Percentiles rank a stretch among this genome's conserved stretches.
These are phyloP conservation scores for Nemotelus nigrinus DNA, from an alignment of 2,888 invertebrate species.

Conservation along the genomic window DNA sequence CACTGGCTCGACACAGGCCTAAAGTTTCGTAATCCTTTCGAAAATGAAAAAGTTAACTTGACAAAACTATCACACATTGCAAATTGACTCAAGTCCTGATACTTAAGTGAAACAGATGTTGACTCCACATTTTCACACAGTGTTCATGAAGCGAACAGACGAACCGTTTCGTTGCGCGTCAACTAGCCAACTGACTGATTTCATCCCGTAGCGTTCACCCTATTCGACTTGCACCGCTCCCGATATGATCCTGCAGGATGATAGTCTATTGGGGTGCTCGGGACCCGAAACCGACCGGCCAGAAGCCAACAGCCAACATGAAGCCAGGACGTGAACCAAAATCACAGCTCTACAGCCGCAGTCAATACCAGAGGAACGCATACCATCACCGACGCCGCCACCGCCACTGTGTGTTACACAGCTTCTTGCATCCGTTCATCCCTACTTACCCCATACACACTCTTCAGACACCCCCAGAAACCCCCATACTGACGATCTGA, in stretches of 20 bases:
- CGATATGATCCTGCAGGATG: conserved; percentile 38
- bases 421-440: conserved; percentile 22
- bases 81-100: conserved; percentile 7
- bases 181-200: conserved; percentile 63
- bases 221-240: conserved; percentile 52
- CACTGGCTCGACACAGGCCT: conserved; percentile 3
- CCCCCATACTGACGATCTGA: not conserved
- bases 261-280: conserved; percentile 19
- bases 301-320: conserved; percentile 34
- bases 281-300: conserved; percentile 7
- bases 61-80: conserved; percentile 8
- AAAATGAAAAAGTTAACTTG: not conserved
- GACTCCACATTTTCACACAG: conserved; percentile 24
- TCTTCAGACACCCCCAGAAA: too few relatives aligned
- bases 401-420: conserved; percentile 26
- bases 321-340: conserved; percentile 41
- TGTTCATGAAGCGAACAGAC: conserved; percentile 49
- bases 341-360: conserved; percentile 28
- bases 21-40: not conserved
- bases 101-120: conserved; percentile 25
- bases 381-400: conserved; percentile 27
- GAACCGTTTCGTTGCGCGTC: conserved; percentile 65
- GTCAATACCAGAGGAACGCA: conserved; percentile 24
- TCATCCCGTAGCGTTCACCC: conserved; percentile 53
- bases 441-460: conserved; percentile 7